A percentile compares a stretch with the other conserved stretches of the same genome.
These are phyloP conservation scores for Phylloscopus whistleri DNA, from an alignment of 2,113 vertebrate genomes.

Conservation along the genomic window DNA sequence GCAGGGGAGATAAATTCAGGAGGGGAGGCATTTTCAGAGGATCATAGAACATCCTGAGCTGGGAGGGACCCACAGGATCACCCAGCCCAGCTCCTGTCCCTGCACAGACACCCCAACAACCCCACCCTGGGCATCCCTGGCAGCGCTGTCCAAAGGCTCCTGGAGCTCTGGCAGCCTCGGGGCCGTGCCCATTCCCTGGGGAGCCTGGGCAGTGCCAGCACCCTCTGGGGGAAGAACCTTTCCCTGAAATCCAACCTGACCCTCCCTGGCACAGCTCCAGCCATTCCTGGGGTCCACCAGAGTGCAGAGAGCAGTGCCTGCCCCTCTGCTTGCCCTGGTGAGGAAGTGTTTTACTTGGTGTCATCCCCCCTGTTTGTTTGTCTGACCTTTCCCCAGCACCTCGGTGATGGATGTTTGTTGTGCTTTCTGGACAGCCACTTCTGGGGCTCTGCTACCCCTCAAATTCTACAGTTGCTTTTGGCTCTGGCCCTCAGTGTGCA, in stretches of 20 bases:
- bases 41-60: not conserved
- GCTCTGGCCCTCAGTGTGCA: too few relatives aligned
- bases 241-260: accelerated
- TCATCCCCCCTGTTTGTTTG: not conserved
- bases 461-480: not conserved
- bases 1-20: not conserved
- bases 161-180: not conserved
- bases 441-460: not conserved
- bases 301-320: not conserved
- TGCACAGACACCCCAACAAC: not conserved
- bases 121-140: not conserved
- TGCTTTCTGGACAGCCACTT: not conserved
- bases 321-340: not conserved
- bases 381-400: not conserved
- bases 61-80: not conserved
- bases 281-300: not conserved
- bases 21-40: not conserved
- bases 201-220: not conserved
- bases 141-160: not conserved
- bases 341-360: not conserved
- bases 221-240: too few relatives aligned
- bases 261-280: not conserved
- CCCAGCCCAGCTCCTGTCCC: accelerated
- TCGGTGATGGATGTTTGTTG: not conserved
- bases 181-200: not conserved